These are phyloP conservation scores for Cremastinae sp. DNA, from an alignment of 2,888 invertebrate genomes.

Conservation along the genomic window DNA sequence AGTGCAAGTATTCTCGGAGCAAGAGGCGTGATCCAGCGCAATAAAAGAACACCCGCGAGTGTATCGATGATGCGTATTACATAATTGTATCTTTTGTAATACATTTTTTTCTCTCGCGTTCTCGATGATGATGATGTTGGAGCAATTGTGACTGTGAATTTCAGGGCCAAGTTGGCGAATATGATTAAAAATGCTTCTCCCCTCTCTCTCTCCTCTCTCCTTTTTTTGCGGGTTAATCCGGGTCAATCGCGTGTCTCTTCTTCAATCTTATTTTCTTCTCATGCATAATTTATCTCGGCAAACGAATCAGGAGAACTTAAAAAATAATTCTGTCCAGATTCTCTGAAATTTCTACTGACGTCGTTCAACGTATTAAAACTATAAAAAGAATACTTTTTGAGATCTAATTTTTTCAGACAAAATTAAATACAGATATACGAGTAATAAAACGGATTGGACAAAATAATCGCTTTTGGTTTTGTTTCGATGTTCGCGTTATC, in stretches of 20 bases:
- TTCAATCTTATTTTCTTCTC: conserved; percentile 26
- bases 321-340: no score
- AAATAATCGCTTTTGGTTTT: conserved; percentile 14
- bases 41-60: background rate
- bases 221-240: conserved; percentile 51
- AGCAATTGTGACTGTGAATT: conserved; percentile 34
- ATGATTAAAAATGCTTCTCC: conserved; percentile 5
- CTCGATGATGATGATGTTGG: conserved; percentile 1
- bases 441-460: background rate
- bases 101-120: background rate
- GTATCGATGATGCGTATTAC: conserved; percentile 7
- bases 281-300: background rate
- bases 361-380: no score
- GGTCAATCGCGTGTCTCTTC: conserved; percentile 48
- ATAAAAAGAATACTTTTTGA: no score
- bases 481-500: background rate
- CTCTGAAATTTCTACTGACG: no score
- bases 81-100: conserved; percentile 21
- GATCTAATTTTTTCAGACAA: no score
- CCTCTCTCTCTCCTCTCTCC: background rate
- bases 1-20: background rate
- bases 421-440: no score
- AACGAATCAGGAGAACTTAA: conserved; percentile 34
- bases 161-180: conserved; percentile 54
- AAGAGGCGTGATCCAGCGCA: background rate